Conservation (phyloP, 2,888 invertebrate species). For the Pandemis heparana region DNA sequence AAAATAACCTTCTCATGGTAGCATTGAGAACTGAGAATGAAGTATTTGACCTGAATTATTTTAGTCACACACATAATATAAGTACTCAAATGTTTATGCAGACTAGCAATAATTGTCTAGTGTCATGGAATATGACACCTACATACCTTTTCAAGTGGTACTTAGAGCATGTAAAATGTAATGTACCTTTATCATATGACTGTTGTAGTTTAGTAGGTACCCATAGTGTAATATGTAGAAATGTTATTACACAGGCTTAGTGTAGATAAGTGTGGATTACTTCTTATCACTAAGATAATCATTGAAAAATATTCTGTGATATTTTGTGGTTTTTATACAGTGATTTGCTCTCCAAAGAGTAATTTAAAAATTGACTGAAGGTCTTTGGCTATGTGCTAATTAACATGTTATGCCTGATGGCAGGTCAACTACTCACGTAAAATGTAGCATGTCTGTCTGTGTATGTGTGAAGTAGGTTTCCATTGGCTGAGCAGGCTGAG, state of each 20-base stretch:
- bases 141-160: neutral
- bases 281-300: constrained; percentile 36
- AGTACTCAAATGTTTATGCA: constrained; percentile 11
- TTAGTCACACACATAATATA: constrained; percentile 23
- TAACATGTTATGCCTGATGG: constrained; percentile 5
- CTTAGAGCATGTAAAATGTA: neutral
- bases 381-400: constrained; percentile 42
- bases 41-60: constrained; percentile 46
- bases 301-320: constrained; percentile 42
- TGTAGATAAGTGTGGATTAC: constrained; percentile 37
- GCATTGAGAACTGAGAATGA: constrained; percentile 22
- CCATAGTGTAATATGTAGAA: neutral
- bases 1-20: constrained; percentile 37
- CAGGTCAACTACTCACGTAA: constrained; percentile 22
- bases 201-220: neutral
- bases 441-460: constrained; percentile 36
- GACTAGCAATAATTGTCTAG: constrained; percentile 11
- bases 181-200: neutral
- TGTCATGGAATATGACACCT: constrained; percentile 23
- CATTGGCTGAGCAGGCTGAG: constrained; percentile 55
- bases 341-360: constrained; percentile 46
- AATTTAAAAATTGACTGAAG: constrained; percentile 46
- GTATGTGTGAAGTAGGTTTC: constrained; percentile 42
- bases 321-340: constrained; percentile 40
- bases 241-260: constrained; percentile 21